These are phyloP conservation scores for Propsilocerus akamusi DNA, from an alignment of 1,140 invertebrate species.

Conservation along the genomic window DNA sequence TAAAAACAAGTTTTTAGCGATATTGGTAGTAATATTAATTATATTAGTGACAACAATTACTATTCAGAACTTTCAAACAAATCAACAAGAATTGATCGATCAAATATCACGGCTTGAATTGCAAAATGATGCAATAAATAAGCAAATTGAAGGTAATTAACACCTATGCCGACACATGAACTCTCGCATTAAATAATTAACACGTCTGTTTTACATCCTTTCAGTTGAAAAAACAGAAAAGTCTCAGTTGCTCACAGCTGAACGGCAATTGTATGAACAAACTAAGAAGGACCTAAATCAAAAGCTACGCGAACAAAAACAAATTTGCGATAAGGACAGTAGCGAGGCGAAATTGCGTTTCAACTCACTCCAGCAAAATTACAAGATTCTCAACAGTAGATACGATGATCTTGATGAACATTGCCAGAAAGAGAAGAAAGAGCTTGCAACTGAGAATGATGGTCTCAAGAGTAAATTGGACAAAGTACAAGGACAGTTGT, in stretches of 20 bases:
- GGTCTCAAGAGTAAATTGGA: slow-evolving; percentile 15
- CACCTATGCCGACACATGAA: slow-evolving; percentile 4
- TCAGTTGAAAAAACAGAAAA: slow-evolving; percentile 26
- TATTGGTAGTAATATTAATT: not conserved
- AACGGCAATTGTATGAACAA: slow-evolving; percentile 26
- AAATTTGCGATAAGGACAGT: slow-evolving; percentile 23
- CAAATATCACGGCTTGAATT: slow-evolving; percentile 13
- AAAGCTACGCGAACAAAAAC: slow-evolving; percentile 23
- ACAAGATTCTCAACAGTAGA: slow-evolving; percentile 23
- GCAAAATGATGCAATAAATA: slow-evolving; percentile 28
- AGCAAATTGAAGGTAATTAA: slow-evolving; percentile 27
- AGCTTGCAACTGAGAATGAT: slow-evolving; percentile 16
- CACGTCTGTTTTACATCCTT: slow-evolving; percentile 15
- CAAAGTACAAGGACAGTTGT: slow-evolving; percentile 12
- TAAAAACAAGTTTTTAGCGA: not conserved
- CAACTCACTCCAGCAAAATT: slow-evolving; percentile 25
- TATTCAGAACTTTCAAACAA: not conserved
- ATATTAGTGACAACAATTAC: not conserved
- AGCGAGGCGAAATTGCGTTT: slow-evolving; percentile 23
- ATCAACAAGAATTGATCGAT: not conserved
- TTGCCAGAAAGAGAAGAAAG: slow-evolving; percentile 14
- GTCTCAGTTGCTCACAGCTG: slow-evolving; percentile 25
- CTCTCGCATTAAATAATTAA: not conserved
- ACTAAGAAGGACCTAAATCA: slow-evolving; percentile 21
- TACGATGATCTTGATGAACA: slow-evolving; percentile 15